Base-by-base conservation (phyloP, 2,888 invertebrate genomes). In the Epistrophe grossulariae region DNA sequence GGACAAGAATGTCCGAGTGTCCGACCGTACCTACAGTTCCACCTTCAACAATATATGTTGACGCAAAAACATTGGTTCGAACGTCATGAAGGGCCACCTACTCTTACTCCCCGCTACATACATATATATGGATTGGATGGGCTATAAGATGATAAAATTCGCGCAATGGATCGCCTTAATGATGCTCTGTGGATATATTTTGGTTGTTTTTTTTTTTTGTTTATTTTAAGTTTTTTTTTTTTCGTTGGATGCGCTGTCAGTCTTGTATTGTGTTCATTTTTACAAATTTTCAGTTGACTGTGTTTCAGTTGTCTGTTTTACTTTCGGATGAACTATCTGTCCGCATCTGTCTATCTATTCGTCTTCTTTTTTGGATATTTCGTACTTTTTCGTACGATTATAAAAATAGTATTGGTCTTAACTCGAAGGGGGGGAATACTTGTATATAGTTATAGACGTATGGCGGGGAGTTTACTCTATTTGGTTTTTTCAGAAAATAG, bases 141-240 rank as follows among this genome's bases (percentile, higher is more conserved):
- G 60, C 35, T 13, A 2, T 28, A 60, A 76, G 78, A 82, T 85
- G 78, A 79, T 85, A 85, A 85, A 79, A 85, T 74, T 82, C 82
- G 74, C 66, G 60, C 79, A 76, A 62, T 76, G 83, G 83, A 83
- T 83, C 48, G 79, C 40, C 83, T 87, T 87, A 87, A 87, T 87
- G 87, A 87, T 87, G 79, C 60, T 76, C 48, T 76, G 24, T 24
- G 68, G 78, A 60, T 55, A 28, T 2, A n/a, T 64, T 50, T 48
- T 60, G n/a, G n/a, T 57, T 62, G 7, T 64, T 66, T 35, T 52
- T 50, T 72, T 19, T 17, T 40, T 10, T 17, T 13, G 6, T 15
- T 17, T 13, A 4, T 15, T 55, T 62, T 24, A 13, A 31, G 45
- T 1, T 50, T 40, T 59, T 1, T 50, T 40, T 59, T 72, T 77